A percentile compares a stretch with the other conserved stretches of the same genome.
phyloP scores from a whole-genome alignment of 2,888 invertebrate species.

The Dryocosmus kuriphilus region DNA sequence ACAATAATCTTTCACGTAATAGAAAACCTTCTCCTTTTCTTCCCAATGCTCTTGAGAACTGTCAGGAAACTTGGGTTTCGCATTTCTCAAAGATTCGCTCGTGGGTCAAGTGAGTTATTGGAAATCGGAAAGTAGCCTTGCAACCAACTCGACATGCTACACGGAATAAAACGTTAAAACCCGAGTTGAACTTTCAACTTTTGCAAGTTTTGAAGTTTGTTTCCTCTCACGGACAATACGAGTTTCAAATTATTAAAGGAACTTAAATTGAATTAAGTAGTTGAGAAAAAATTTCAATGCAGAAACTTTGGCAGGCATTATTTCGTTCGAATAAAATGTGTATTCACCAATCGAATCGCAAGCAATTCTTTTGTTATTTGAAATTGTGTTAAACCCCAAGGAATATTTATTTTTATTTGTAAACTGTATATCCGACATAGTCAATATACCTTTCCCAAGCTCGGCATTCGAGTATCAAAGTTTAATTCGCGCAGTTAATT shows the following conservation, averaged over 20 bases:
- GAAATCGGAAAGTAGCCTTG: conserved; percentile 35
- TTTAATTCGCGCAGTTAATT: conserved; percentile 35
- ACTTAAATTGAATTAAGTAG: neutral
- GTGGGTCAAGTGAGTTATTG: conserved; percentile 38
- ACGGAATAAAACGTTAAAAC: conserved; percentile 32
- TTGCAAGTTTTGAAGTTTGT: neutral
- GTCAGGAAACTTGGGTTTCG: conserved; percentile 57
- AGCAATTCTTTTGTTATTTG: neutral
- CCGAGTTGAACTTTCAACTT: conserved; percentile 15
- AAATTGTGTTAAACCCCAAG: neutral
- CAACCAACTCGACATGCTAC: conserved; percentile 24
- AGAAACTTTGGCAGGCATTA: neutral
- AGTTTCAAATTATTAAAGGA: neutral
- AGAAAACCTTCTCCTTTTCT: conserved; percentile 32
- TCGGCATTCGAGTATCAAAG: conserved; percentile 32
- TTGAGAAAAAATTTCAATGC: neutral
- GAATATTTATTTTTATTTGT: neutral
- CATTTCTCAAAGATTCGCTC: conserved; percentile 55
- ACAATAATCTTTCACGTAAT: conserved; percentile 29
- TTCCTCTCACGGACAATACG: neutral
- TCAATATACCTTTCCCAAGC: conserved; percentile 14
- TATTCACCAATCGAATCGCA: neutral
- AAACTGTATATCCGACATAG: conserved; percentile 4
- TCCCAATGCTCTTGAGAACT: conserved; percentile 26
- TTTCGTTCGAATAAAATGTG: neutral